phyloP scores from a whole-genome alignment of 2,797 vertebrate genomes.

The Chrosomus eos region DNA sequence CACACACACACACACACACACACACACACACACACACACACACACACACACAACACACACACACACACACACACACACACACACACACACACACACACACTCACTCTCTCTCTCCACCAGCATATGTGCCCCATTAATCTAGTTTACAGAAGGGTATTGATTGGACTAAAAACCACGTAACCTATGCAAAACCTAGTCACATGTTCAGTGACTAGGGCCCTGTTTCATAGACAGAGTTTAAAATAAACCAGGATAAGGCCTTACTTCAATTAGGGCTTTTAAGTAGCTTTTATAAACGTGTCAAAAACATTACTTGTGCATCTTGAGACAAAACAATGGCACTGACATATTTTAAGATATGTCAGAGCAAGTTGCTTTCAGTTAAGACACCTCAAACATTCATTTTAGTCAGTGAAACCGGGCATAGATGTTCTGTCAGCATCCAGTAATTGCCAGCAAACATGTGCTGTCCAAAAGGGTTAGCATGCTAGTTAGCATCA shows the following conservation, averaged over 20 bases:
- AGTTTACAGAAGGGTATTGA: not conserved
- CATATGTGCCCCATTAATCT: not conserved
- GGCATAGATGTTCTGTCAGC: not conserved
- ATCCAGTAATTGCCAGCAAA: not conserved
- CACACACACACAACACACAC: too few relatives aligned
- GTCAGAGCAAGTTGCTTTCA: not conserved
- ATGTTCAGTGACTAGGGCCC: not conserved
- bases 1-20: too few relatives aligned
- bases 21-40: not conserved
- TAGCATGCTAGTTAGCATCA: slow-evolving; percentile 1
- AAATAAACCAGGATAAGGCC: too few relatives aligned
- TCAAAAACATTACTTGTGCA: too few relatives aligned
- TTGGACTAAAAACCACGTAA: not conserved
- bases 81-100: not conserved
- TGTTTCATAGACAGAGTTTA: too few relatives aligned
- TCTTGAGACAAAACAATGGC: too few relatives aligned
- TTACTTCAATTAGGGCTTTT: too few relatives aligned
- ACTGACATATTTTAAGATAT: too few relatives aligned
- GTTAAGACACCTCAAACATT: not conserved
- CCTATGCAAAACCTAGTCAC: not conserved
- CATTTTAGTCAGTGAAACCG: not conserved
- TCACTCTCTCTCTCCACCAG: too few relatives aligned
- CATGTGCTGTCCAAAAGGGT: not conserved
- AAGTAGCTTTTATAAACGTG: too few relatives aligned
- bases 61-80: not conserved